A percentile compares a stretch with the other conserved stretches of the same genome.
These are phyloP conservation scores for Limonius californicus DNA, from an alignment of 1,140 invertebrate species.

Conservation along the genomic window DNA sequence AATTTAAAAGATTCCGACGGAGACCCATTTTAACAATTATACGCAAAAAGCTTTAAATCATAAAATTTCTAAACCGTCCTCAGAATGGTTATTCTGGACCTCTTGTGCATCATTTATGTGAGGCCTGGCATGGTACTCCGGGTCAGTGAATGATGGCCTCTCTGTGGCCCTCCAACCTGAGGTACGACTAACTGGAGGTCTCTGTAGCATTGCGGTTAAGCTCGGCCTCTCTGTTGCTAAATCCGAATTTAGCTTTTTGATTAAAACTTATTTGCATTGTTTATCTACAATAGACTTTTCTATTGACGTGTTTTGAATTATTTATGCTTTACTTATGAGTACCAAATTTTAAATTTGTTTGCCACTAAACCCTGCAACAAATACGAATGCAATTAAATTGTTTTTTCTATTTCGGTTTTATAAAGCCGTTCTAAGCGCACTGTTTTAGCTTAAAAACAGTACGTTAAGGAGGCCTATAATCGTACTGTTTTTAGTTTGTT, in stretches of 20 bases:
- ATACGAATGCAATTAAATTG: too few species aligned
- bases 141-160: constrained; percentile 1
- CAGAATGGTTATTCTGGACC: neutral
- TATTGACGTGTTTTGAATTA: neutral
- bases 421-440: too few species aligned
- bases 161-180: constrained; percentile 1
- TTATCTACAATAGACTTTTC: neutral
- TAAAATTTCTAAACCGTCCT: neutral
- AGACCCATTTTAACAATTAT: too few species aligned
- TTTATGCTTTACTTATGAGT: neutral
- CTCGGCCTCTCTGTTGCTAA: neutral
- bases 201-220: constrained; percentile 1
- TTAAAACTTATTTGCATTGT: neutral
- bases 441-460: too few species aligned
- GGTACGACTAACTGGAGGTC: neutral
- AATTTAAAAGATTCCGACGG: too few species aligned
- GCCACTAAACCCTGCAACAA: too few species aligned
- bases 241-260: neutral
- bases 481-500: too few species aligned
- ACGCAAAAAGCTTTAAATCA: too few species aligned
- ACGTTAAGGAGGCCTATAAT: too few species aligned
- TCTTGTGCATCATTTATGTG: neutral
- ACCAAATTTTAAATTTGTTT: too few species aligned
- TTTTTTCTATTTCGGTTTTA: too few species aligned
- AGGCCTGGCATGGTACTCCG: neutral